Conservation (phyloP, 1,140 invertebrate species). For the Asbolus verrucosus region DNA sequence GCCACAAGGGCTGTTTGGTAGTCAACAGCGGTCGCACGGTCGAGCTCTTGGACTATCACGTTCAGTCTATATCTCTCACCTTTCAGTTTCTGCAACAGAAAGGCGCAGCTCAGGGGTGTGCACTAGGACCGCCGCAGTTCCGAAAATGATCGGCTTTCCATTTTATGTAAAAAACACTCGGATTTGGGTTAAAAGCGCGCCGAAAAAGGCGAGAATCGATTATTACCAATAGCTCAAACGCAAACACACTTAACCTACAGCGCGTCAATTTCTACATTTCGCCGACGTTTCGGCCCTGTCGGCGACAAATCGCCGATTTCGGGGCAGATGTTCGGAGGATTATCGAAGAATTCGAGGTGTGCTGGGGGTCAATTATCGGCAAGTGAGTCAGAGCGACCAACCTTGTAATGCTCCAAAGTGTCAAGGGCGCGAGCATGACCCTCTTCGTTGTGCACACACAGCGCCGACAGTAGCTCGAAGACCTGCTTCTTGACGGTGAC, state of each 20-base stretch:
- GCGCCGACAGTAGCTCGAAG: conserved; percentile 88
- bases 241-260: neutral
- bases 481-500: conserved; percentile 91
- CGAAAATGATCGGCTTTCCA: neutral
- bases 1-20: conserved; percentile 92
- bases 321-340: no score
- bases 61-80: conserved; percentile 88
- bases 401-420: conserved; percentile 90
- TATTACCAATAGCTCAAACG: neutral
- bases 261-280: neutral
- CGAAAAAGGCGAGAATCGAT: neutral
- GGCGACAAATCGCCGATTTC: no score
- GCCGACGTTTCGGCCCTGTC: neutral
- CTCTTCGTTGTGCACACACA: conserved; percentile 90
- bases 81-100: conserved; percentile 79
- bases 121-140: neutral
- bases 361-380: conserved; percentile 25
- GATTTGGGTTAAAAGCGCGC: neutral
- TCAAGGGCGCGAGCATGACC: conserved; percentile 87
- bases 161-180: conserved; percentile 2
- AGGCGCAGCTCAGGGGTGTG: no score
- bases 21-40: conserved; percentile 80
- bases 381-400: conserved; percentile 60
- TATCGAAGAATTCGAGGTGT: neutral
- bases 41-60: conserved; percentile 88